A percentile compares a stretch with the other conserved stretches of the same genome.
Conservation (phyloP, 1,140 invertebrate species). For the Solen grandis region DNA sequence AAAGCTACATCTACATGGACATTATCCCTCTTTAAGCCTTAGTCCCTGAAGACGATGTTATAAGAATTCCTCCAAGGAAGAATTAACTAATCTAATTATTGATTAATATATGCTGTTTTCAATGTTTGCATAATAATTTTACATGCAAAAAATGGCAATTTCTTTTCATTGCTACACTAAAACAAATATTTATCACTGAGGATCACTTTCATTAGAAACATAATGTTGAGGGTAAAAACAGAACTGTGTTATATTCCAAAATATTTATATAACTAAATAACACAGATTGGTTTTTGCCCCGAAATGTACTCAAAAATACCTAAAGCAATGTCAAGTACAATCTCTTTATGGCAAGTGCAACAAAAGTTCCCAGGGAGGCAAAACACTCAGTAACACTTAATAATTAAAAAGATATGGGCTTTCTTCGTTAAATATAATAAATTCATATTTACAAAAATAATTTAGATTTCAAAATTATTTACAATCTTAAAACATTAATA, state of each 20-base stretch:
- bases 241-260: slow-evolving; percentile 38
- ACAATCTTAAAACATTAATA: slow-evolving; percentile 23
- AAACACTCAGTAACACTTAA: slow-evolving; percentile 9
- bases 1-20: background rate
- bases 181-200: slow-evolving; percentile 44
- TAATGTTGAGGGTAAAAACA: background rate
- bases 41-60: background rate
- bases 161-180: slow-evolving; percentile 48
- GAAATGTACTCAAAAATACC: slow-evolving; percentile 31
- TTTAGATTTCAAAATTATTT: slow-evolving; percentile 54
- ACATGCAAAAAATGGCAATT: background rate
- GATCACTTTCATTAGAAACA: too few relatives aligned
- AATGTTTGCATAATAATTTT: slow-evolving; percentile 44
- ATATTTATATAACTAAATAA: slow-evolving; percentile 35
- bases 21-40: background rate
- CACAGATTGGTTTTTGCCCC: slow-evolving; percentile 19
- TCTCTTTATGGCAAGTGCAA: slow-evolving; percentile 18
- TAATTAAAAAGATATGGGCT: slow-evolving; percentile 19
- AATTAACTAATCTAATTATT: slow-evolving; percentile 19
- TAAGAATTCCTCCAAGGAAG: background rate
- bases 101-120: slow-evolving; percentile 48
- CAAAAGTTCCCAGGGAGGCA: slow-evolving; percentile 17
- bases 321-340: slow-evolving; percentile 4
- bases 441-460: slow-evolving; percentile 59
- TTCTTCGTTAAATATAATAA: slow-evolving; percentile 39